Conservation (phyloP, 2,888 invertebrate genomes). For the Thecocarcelia acutangulata region DNA sequence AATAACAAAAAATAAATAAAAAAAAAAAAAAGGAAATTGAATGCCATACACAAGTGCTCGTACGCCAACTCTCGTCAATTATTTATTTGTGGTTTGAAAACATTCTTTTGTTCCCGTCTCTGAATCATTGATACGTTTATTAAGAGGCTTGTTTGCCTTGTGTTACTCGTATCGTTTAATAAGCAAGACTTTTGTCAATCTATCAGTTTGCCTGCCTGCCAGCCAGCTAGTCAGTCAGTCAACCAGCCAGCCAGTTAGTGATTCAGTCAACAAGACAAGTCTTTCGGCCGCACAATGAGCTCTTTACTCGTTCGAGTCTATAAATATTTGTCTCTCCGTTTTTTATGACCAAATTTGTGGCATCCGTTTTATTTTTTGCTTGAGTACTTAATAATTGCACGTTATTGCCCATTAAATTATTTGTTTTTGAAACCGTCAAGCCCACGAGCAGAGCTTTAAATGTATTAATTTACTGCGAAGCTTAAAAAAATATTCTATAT, state of each 20-base stretch:
- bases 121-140: neutral
- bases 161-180: neutral
- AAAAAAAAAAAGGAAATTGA: conserved; percentile 64
- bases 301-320: neutral
- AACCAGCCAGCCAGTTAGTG: conserved; percentile 18
- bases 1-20: too few relatives aligned
- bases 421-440: neutral
- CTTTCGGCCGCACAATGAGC: conserved; percentile 1
- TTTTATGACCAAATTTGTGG: conserved; percentile 60
- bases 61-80: conserved; percentile 24
- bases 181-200: neutral
- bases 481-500: too few relatives aligned
- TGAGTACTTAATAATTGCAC: conserved; percentile 23
- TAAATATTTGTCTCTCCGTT: conserved; percentile 13
- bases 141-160: neutral
- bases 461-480: too few relatives aligned
- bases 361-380: conserved; percentile 57
- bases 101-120: neutral
- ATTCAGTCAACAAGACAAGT: too few relatives aligned
- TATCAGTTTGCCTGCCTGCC: neutral
- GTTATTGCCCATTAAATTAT: conserved; percentile 29
- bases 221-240: conserved; percentile 10
- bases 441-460: too few relatives aligned
- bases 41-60: conserved; percentile 14
- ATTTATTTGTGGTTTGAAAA: neutral